Evolutionary conservation across 2,888 invertebrate species (phyloP).

Genomic region (Podotricha telesiphe): DNA sequence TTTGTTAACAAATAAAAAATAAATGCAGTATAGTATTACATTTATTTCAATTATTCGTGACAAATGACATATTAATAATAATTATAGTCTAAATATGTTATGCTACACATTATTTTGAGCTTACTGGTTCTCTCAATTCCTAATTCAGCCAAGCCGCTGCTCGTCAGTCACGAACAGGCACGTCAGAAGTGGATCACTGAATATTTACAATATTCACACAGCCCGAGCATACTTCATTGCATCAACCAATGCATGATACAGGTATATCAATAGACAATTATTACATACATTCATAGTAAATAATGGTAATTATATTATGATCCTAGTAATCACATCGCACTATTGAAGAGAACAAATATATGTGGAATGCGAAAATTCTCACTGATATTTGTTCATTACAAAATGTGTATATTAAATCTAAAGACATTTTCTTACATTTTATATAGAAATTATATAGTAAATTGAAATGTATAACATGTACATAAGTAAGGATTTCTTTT

Average conservation of each 20-base stretch:
- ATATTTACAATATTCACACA: slow-evolving; percentile 59
- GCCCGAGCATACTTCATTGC: slow-evolving; percentile 29
- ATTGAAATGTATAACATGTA: slow-evolving; percentile 12
- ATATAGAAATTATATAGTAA: slow-evolving; percentile 25
- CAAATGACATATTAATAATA: slow-evolving; percentile 73
- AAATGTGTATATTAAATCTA: slow-evolving; percentile 26
- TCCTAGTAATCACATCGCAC: slow-evolving; percentile 20
- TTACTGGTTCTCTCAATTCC: slow-evolving; percentile 80
- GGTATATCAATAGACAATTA: slow-evolving; percentile 36
- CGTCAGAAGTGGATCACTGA: slow-evolving; percentile 54
- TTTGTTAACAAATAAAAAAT: slow-evolving; percentile 40
- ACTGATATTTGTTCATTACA: slow-evolving; percentile 31
- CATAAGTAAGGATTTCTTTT: not conserved
- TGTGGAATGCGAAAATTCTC: slow-evolving; percentile 16
- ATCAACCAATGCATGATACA: slow-evolving; percentile 28
- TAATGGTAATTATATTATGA: slow-evolving; percentile 26
- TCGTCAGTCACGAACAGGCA: slow-evolving; percentile 55
- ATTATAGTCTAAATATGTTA: slow-evolving; percentile 53
- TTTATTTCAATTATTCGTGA: slow-evolving; percentile 76
- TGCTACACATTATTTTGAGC: slow-evolving; percentile 73
- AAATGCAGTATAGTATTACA: slow-evolving; percentile 61
- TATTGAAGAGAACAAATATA: slow-evolving; percentile 25
- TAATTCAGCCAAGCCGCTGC: slow-evolving; percentile 74
- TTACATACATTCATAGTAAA: slow-evolving; percentile 34
- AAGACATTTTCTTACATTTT: slow-evolving; percentile 16